Evolutionary conservation across 2,888 invertebrate species (phyloP).

Genomic region (Agrochola lota): DNA sequence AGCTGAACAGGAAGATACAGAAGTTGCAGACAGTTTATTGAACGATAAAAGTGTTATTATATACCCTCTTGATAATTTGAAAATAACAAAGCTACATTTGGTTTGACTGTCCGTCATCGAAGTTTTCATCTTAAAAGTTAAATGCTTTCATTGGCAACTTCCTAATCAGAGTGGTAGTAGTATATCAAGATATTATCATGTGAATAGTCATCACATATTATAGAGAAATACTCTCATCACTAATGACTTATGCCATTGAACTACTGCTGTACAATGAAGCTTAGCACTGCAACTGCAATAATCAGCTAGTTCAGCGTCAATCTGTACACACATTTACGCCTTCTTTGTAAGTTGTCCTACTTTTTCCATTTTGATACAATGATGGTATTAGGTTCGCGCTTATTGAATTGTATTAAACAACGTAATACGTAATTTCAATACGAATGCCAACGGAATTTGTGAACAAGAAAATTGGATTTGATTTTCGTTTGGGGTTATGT

Average conservation of each 20-base stretch:
- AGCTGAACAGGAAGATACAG: constrained; percentile 14
- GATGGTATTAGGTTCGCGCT: constrained; percentile 48
- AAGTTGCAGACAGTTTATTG: constrained; percentile 16
- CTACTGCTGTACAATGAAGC: background rate
- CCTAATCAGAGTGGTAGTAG: background rate
- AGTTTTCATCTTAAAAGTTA: background rate
- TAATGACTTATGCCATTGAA: background rate
- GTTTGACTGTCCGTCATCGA: background rate
- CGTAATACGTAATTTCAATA: constrained; percentile 60
- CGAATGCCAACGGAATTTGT: constrained; percentile 53
- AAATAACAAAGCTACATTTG: background rate
- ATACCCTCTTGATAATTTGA: background rate
- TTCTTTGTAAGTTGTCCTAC: constrained; percentile 11
- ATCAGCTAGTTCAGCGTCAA: background rate
- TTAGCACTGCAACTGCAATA: background rate
- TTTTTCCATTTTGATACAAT: background rate
- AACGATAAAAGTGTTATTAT: background rate
- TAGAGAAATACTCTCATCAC: background rate
- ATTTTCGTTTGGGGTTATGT: constrained; percentile 52
- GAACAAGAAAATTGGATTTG: constrained; percentile 58
- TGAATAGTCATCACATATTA: background rate
- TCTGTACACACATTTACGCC: background rate
- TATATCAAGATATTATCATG: background rate
- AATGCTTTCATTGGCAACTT: background rate
- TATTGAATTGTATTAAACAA: constrained; percentile 64